Conservation (phyloP, 2,113 vertebrate genomes). For the Onychorhynchus coronatus region DNA sequence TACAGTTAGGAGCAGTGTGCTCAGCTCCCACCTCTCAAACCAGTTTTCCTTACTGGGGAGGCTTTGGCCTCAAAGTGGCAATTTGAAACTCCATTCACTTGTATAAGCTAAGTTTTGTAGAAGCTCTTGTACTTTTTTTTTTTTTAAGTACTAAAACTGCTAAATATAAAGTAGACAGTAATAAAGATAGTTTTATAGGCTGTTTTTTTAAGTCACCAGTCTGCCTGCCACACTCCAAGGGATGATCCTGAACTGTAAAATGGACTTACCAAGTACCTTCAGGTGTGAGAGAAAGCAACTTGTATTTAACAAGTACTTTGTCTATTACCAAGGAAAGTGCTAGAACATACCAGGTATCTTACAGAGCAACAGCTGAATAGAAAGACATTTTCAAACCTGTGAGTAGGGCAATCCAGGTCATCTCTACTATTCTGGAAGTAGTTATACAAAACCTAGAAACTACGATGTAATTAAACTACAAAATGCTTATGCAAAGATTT, state of each 20-base stretch:
- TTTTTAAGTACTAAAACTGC: not conserved
- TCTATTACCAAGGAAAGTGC: not conserved
- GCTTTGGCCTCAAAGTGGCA: not conserved
- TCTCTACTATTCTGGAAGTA: not conserved
- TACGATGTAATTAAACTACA: not conserved
- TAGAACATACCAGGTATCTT: not conserved
- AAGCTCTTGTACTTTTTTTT: not conserved
- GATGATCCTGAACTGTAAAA: not conserved
- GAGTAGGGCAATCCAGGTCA: not conserved
- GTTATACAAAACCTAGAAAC: not conserved
- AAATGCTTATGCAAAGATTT: not conserved
- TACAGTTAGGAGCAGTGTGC: not conserved
- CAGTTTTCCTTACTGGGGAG: not conserved
- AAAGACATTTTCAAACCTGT: not conserved
- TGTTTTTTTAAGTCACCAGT: not conserved
- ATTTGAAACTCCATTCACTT: not conserved
- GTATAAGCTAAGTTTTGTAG: not conserved
- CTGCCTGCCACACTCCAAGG: fast-evolving
- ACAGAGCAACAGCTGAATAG: not conserved
- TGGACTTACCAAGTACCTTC: not conserved
- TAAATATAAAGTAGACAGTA: not conserved
- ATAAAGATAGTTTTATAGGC: not conserved
- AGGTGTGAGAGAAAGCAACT: not conserved
- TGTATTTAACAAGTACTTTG: not conserved
- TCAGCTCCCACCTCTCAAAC: not conserved